phyloP scores from a whole-genome alignment of 2,888 invertebrate species.

The Melanchra persicariae region DNA sequence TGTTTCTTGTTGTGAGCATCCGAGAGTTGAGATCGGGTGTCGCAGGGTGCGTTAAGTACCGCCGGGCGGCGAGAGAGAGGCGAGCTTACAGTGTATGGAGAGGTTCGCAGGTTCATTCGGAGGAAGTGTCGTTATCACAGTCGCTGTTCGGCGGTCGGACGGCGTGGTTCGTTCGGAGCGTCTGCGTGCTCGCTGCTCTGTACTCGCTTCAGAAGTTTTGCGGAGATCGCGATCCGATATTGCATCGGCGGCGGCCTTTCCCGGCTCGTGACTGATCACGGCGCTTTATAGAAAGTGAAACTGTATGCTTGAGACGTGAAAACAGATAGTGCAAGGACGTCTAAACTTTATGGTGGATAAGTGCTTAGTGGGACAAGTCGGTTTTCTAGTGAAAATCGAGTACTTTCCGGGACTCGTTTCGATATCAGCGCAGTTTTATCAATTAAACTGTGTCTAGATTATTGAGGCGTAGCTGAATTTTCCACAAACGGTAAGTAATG shows the following conservation, averaged over 20 bases:
- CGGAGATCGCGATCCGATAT: conserved; percentile 82
- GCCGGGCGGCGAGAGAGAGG: conserved; percentile 82
- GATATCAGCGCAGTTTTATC: conserved; percentile 88
- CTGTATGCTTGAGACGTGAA: conserved; percentile 80
- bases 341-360: conserved; percentile 78
- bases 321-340: conserved; percentile 82
- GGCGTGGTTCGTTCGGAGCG: conserved; percentile 80
- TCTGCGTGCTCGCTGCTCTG: conserved; percentile 69
- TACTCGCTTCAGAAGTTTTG: conserved; percentile 84
- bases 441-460: conserved; percentile 87
- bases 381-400: conserved; percentile 75
- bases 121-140: conserved; percentile 89
- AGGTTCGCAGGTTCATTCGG: conserved; percentile 86
- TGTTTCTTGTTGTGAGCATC: conserved; percentile 76
- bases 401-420: conserved; percentile 81
- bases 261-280: conserved; percentile 80
- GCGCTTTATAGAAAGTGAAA: conserved; percentile 85
- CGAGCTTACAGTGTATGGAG: conserved; percentile 85
- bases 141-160: conserved; percentile 88
- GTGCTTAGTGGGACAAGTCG: conserved; percentile 78
- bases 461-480: conserved; percentile 80
- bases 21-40: conserved; percentile 77
- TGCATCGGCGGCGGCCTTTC: conserved; percentile 76
- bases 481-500: conserved; percentile 81
- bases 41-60: conserved; percentile 74